Evolutionary conservation across 2,888 invertebrate species (phyloP).

Genomic region (Fragum fragum): DNA sequence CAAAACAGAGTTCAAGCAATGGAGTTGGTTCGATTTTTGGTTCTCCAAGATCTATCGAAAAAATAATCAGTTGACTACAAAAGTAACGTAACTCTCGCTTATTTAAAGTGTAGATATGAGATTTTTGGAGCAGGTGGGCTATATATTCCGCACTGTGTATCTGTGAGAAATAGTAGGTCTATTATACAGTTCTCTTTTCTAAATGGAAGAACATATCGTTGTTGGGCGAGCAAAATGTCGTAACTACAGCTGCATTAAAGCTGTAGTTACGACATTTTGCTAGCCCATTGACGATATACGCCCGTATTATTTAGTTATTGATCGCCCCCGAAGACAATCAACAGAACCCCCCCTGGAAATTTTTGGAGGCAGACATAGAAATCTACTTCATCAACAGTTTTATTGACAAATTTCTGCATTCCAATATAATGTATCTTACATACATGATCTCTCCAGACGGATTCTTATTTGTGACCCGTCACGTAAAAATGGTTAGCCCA

Average conservation of each 20-base stretch:
- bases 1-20: no score
- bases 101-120: not conserved
- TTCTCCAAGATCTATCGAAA: no score
- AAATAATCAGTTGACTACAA: not conserved
- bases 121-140: not conserved
- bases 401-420: conserved; percentile 4
- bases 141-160: not conserved
- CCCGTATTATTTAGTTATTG: not conserved
- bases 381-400: conserved; percentile 6
- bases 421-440: not conserved
- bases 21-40: no score
- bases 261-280: no score
- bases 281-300: not conserved
- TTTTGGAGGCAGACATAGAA: conserved; percentile 1
- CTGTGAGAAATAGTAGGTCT: not conserved
- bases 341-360: not conserved
- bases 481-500: no score
- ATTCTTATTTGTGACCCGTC: no score
- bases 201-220: not conserved
- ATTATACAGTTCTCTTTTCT: not conserved
- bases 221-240: no score
- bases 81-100: not conserved
- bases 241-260: no score
- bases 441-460: no score
- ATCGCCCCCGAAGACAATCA: not conserved